Evolutionary conservation across 2,113 vertebrate genomes (phyloP).

Genomic region (Orientallactaga bullata): DNA sequence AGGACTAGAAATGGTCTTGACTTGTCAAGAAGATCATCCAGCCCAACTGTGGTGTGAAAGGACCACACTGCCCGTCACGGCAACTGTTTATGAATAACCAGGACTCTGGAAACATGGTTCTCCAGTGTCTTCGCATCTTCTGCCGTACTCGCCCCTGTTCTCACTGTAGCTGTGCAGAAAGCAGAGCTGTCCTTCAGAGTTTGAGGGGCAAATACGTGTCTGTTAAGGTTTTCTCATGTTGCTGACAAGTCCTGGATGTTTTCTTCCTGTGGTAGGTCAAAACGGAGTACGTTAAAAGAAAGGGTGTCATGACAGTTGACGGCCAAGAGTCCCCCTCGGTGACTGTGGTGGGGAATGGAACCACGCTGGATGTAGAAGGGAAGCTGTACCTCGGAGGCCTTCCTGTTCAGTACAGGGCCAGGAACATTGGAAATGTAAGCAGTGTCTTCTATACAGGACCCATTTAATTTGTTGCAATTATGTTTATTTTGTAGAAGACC

Average conservation of each 20-base stretch:
- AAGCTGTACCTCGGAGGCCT: constrained; percentile 94
- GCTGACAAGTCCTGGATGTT: background rate
- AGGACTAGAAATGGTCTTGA: background rate
- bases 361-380: constrained; percentile 92
- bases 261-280: constrained; percentile 85
- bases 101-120: too few relatives aligned
- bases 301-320: constrained; percentile 88
- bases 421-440: constrained; percentile 92
- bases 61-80: too few relatives aligned
- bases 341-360: constrained; percentile 88
- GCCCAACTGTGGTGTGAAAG: accelerated
- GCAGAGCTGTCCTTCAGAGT: background rate
- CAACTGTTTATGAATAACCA: background rate
- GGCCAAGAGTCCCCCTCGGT: constrained; percentile 81
- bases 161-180: too few relatives aligned
- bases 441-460: background rate
- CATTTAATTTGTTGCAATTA: background rate
- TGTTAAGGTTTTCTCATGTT: background rate
- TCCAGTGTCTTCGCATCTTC: background rate
- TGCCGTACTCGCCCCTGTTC: background rate
- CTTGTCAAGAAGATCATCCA: background rate
- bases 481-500: background rate
- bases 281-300: constrained; percentile 90
- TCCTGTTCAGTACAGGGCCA: constrained; percentile 87
- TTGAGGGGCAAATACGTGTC: background rate